These are phyloP conservation scores for Enoplosus armatus DNA, from an alignment of 2,797 vertebrate genomes.

Conservation along the genomic window DNA sequence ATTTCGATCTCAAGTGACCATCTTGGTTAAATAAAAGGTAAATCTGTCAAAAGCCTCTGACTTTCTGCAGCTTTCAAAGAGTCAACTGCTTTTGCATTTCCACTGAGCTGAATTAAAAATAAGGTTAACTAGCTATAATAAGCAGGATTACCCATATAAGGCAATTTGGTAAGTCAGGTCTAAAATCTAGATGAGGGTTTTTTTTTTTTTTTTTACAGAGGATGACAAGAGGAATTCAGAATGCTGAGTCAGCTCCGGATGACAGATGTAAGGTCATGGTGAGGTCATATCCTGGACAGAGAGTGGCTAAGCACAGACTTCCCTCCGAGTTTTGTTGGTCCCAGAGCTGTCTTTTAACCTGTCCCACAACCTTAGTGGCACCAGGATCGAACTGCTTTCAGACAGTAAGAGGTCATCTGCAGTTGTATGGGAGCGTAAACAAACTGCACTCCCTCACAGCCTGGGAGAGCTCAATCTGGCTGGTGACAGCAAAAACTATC, in stretches of 20 bases:
- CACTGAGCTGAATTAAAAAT: neutral
- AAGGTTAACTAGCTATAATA: neutral
- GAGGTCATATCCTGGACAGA: conserved; percentile 76
- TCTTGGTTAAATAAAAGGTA: neutral
- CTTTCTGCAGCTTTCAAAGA: neutral
- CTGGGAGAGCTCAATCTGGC: conserved; percentile 18
- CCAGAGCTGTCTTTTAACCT: conserved; percentile 58
- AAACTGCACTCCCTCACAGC: conserved; percentile 28
- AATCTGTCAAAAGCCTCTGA: neutral
- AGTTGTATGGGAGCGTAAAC: conserved; percentile 53
- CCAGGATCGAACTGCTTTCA: conserved; percentile 39
- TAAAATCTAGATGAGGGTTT: neutral
- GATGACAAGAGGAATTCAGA: conserved; percentile 56
- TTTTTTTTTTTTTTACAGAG: too few relatives aligned
- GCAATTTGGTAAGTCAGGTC: neutral
- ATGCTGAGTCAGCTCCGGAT: conserved; percentile 75
- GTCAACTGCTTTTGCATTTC: neutral
- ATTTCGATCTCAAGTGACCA: neutral
- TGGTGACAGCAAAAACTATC: conserved; percentile 33
- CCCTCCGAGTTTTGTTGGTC: conserved; percentile 50
- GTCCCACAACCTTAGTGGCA: conserved; percentile 72
- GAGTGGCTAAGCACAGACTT: conserved; percentile 56
- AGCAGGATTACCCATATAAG: conserved; percentile 11
- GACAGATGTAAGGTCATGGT: conserved; percentile 61
- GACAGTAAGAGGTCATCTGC: conserved; percentile 33